These are phyloP conservation scores for Caenorhabditis virilis DNA, from an alignment of 2,888 invertebrate genomes.

Conservation along the genomic window DNA sequence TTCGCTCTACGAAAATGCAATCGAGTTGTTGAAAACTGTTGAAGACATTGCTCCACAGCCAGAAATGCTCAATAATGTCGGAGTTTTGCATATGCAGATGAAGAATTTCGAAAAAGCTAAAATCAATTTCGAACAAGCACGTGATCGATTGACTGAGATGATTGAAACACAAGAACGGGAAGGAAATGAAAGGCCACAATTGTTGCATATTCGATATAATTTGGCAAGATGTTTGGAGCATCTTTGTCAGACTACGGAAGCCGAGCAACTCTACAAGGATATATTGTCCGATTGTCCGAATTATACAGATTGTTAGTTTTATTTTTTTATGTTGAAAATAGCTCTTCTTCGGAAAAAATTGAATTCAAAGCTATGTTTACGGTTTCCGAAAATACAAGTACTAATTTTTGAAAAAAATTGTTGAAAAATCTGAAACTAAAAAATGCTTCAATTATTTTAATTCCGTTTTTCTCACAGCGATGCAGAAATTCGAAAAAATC, in stretches of 20 bases:
- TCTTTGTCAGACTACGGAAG: conserved; percentile 86
- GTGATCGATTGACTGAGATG: conserved; percentile 68
- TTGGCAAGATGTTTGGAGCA: conserved; percentile 91
- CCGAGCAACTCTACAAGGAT: conserved; percentile 93
- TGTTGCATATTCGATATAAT: conserved; percentile 81
- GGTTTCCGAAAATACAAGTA: too few relatives aligned
- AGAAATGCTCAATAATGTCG: conserved; percentile 96
- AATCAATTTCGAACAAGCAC: conserved; percentile 53
- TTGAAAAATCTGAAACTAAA: background rate
- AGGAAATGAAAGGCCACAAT: conserved; percentile 70
- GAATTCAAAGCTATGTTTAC: too few relatives aligned
- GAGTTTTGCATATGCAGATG: conserved; percentile 83
- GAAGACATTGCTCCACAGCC: conserved; percentile 77
- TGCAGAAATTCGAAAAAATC: too few relatives aligned
- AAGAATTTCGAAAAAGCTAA: conserved; percentile 85
- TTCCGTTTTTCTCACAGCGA: too few relatives aligned
- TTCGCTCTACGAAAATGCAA: conserved; percentile 89
- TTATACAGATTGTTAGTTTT: conserved; percentile 84
- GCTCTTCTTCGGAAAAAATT: too few relatives aligned
- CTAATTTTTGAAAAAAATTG: too few relatives aligned
- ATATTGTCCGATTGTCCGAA: conserved; percentile 96
- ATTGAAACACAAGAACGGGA: conserved; percentile 77
- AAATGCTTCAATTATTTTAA: conserved; percentile 41
- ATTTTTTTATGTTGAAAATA: too few relatives aligned
- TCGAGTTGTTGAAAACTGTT: conserved; percentile 86